A percentile compares a stretch with the other conserved stretches of the same genome.
Evolutionary conservation across 2,113 vertebrate genomes (phyloP).

Genomic region (Poeciliopsis retropinna): DNA sequence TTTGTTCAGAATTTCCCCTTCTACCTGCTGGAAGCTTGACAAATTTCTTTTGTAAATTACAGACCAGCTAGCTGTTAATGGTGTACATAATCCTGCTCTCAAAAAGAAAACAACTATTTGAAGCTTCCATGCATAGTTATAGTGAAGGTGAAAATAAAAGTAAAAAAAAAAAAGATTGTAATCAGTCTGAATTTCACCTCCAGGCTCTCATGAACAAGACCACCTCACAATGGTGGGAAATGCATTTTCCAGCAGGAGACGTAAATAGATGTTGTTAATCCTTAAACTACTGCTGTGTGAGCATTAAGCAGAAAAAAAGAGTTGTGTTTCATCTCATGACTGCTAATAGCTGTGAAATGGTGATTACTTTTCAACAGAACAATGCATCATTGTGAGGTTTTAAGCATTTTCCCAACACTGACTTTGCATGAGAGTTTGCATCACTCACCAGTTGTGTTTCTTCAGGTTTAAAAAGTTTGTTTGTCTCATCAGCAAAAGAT

Average conservation of each 20-base stretch:
- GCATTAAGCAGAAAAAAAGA: slow-evolving; percentile 12
- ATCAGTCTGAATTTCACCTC: slow-evolving; percentile 47
- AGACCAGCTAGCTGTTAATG: slow-evolving; percentile 32
- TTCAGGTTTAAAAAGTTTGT: not conserved
- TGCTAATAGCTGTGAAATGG: slow-evolving; percentile 12
- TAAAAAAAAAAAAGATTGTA: slow-evolving; percentile 51
- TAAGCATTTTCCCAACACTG: slow-evolving; percentile 17
- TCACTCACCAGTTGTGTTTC: not conserved
- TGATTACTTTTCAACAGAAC: slow-evolving; percentile 17
- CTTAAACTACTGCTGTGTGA: slow-evolving; percentile 59
- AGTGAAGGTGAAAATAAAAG: slow-evolving; percentile 50
- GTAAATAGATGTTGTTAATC: slow-evolving; percentile 36
- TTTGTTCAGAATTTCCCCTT: slow-evolving; percentile 52
- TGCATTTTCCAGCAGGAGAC: slow-evolving; percentile 17
- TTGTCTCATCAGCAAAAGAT: not conserved
- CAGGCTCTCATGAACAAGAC: slow-evolving; percentile 51
- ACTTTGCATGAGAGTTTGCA: not conserved
- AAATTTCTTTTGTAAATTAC: slow-evolving; percentile 36
- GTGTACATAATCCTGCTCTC: slow-evolving; percentile 46
- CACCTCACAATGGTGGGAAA: slow-evolving; percentile 62
- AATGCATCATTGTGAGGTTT: slow-evolving; percentile 17
- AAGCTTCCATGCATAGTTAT: slow-evolving; percentile 52
- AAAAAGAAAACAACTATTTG: slow-evolving; percentile 67
- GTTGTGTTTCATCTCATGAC: slow-evolving; percentile 36
- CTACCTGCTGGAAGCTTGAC: slow-evolving; percentile 26